These are phyloP conservation scores for Etheostoma cragini DNA, from an alignment of 2,113 vertebrate genomes.

Conservation along the genomic window DNA sequence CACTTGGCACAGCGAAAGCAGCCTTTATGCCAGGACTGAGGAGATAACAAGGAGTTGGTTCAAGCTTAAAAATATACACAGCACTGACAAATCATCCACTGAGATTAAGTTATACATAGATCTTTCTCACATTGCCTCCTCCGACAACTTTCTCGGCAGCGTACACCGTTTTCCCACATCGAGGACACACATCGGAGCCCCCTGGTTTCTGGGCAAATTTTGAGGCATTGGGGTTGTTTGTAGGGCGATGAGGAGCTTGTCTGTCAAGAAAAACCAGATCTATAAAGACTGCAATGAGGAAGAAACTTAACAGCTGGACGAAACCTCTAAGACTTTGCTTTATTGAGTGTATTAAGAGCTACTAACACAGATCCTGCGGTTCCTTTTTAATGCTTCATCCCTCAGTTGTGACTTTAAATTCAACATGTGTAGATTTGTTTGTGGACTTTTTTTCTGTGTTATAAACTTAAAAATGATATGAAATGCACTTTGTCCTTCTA, in stretches of 20 bases:
- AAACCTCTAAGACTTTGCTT: too few species aligned
- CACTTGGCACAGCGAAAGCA: constrained; percentile 98
- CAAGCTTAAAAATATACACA: too few species aligned
- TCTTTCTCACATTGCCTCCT: constrained; percentile 90
- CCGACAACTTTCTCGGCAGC: constrained; percentile 96
- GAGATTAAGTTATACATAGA: rapidly evolving
- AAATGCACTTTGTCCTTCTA: background rate
- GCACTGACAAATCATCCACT: background rate
- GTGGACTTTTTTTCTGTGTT: background rate
- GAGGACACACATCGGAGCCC: constrained; percentile 89
- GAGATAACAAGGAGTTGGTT: background rate
- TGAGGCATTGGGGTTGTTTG: constrained; percentile 89
- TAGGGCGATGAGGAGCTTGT: constrained; percentile 83
- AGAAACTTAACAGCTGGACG: background rate
- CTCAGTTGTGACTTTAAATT: background rate
- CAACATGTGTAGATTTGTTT: background rate
- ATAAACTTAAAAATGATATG: background rate
- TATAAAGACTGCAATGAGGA: background rate
- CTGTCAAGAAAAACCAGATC: constrained; percentile 44
- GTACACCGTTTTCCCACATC: constrained; percentile 90
- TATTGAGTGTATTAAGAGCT: background rate
- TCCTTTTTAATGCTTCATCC: background rate
- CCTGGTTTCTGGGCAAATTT: constrained; percentile 90
- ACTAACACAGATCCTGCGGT: too few species aligned
- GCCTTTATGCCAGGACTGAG: constrained; percentile 94